These are phyloP conservation scores for Sphaerophoria taeniata DNA, from an alignment of 2,888 invertebrate species.

Conservation along the genomic window DNA sequence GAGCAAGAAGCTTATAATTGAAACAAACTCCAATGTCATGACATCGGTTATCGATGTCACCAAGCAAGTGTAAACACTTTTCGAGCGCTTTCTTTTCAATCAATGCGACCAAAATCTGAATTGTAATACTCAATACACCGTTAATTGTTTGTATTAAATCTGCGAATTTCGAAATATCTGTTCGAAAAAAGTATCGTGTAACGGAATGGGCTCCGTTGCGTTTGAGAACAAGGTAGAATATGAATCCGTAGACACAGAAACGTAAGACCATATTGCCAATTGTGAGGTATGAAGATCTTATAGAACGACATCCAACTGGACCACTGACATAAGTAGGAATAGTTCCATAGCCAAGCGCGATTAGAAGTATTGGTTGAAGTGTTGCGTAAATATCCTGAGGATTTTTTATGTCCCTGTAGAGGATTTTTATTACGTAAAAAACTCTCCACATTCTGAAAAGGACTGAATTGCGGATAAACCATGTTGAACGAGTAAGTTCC, in stretches of 20 bases:
- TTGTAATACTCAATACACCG: slow-evolving; percentile 76
- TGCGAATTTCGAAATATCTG: slow-evolving; percentile 80
- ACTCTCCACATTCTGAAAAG: slow-evolving; percentile 34
- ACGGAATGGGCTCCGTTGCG: slow-evolving; percentile 77
- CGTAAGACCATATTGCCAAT: too few species aligned
- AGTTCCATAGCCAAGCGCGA: slow-evolving; percentile 79
- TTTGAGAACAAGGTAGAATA: too few species aligned
- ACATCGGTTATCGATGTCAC: slow-evolving; percentile 76
- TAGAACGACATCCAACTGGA: slow-evolving; percentile 71
- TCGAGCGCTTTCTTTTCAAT: background rate
- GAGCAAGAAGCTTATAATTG: slow-evolving; percentile 68
- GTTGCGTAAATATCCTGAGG: slow-evolving; percentile 80
- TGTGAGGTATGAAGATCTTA: slow-evolving; percentile 77
- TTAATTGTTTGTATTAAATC: slow-evolving; percentile 80
- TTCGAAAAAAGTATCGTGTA: slow-evolving; percentile 81
- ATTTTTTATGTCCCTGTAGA: slow-evolving; percentile 76
- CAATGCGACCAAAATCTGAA: slow-evolving; percentile 5
- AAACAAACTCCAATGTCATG: slow-evolving; percentile 77
- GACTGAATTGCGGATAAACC: too few species aligned
- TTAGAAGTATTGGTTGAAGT: slow-evolving; percentile 78
- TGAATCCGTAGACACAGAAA: too few species aligned
- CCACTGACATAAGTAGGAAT: slow-evolving; percentile 79
- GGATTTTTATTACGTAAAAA: background rate
- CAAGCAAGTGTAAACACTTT: slow-evolving; percentile 66
- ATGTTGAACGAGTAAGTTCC: background rate